phyloP scores from a whole-genome alignment of 2,888 invertebrate species.

The Suillia variegata region DNA sequence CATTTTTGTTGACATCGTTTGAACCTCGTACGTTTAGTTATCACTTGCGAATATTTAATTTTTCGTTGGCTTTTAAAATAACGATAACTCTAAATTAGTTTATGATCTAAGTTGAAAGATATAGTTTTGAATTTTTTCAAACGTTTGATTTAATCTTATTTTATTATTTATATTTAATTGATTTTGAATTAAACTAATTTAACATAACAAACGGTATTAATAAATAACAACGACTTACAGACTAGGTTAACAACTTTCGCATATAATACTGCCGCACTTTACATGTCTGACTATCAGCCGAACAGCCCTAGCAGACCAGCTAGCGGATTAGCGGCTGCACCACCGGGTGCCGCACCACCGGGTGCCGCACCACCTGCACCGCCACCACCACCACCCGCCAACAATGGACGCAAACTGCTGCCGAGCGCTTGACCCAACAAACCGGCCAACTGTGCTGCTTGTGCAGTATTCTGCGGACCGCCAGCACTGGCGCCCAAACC shows the following conservation, averaged over 20 bases:
- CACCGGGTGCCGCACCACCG: background rate
- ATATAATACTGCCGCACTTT: background rate
- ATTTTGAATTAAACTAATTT: background rate
- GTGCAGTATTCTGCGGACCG: conserved; percentile 21
- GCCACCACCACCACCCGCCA: background rate
- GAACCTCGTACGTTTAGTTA: too few relatives aligned
- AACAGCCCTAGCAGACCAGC: background rate
- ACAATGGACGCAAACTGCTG: conserved; percentile 20
- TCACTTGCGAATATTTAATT: too few relatives aligned
- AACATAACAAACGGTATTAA: background rate
- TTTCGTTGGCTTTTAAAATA: too few relatives aligned
- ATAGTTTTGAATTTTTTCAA: too few relatives aligned
- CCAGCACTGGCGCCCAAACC: background rate
- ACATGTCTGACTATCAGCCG: background rate
- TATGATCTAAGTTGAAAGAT: too few relatives aligned
- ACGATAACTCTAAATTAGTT: too few relatives aligned
- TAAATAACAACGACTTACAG: background rate
- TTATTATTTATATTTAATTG: background rate
- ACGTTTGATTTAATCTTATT: background rate
- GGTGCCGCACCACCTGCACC: background rate
- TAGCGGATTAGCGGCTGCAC: background rate
- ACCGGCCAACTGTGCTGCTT: conserved; percentile 48
- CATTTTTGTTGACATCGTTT: too few relatives aligned
- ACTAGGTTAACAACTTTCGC: background rate
- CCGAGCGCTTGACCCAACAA: conserved; percentile 49